phyloP scores from a whole-genome alignment of 2,888 invertebrate genomes.

The Neocrepidodera transversa region DNA sequence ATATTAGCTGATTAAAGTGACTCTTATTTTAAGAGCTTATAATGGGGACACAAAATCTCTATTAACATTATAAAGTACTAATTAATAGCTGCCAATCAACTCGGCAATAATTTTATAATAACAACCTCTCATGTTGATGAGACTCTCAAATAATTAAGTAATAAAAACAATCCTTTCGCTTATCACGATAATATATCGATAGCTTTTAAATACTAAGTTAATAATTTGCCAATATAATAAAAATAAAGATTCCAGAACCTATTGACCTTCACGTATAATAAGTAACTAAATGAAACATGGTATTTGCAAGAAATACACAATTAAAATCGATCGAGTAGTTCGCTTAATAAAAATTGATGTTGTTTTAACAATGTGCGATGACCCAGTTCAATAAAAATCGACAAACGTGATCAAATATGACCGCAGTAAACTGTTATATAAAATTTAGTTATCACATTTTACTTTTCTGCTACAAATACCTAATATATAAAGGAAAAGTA shows the following conservation, averaged over 20 bases:
- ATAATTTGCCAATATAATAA: constrained; percentile 2
- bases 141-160: constrained; percentile 19
- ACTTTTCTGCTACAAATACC: no score
- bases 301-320: constrained; percentile 6
- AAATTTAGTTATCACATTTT: no score
- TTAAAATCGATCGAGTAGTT: no score
- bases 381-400: constrained; percentile 19
- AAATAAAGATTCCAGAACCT: constrained; percentile 21
- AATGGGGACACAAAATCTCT: background rate
- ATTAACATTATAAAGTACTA: background rate
- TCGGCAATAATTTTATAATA: background rate
- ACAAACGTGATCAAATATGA: background rate
- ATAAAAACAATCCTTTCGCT: constrained; percentile 25
- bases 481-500: no score
- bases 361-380: constrained; percentile 19
- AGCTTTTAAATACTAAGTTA: background rate
- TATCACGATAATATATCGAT: background rate
- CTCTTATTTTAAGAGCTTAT: no score
- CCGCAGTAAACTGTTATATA: background rate
- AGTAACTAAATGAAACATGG: background rate
- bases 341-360: background rate
- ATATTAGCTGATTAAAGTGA: no score
- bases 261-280: constrained; percentile 19
- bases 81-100: background rate
- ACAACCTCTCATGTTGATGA: background rate